Evolutionary conservation across 2,797 vertebrate genomes (phyloP).

Genomic region (Artibeus lituratus): DNA sequence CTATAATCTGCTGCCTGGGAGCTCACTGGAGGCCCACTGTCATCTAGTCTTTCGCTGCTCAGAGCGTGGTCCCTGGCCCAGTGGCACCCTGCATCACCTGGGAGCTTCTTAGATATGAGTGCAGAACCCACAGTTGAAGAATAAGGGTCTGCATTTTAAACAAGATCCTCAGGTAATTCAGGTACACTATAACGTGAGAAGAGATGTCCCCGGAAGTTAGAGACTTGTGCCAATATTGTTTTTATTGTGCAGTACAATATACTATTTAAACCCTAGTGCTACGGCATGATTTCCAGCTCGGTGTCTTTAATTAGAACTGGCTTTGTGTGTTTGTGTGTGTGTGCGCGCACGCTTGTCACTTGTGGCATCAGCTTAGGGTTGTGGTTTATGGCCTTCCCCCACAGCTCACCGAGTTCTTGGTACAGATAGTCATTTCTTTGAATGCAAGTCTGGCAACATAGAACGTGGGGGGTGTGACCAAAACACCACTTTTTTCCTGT

Average conservation of each 20-base stretch:
- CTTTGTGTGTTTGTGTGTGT: background rate
- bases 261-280: background rate
- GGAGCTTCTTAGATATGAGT: background rate
- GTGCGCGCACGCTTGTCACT: slow-evolving; percentile 30
- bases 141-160: background rate
- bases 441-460: slow-evolving; percentile 60
- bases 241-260: slow-evolving; percentile 22
- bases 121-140: background rate
- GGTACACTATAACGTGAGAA: background rate
- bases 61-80: background rate
- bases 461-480: slow-evolving; percentile 37
- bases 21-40: background rate
- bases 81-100: no score
- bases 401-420: slow-evolving; percentile 63
- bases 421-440: slow-evolving; percentile 66
- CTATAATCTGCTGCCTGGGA: background rate
- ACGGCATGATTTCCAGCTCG: background rate
- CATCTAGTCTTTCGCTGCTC: background rate
- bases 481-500: slow-evolving; percentile 63
- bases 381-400: slow-evolving; percentile 56
- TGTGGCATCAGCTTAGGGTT: slow-evolving; percentile 53
- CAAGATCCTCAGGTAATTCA: background rate
- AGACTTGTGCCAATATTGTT: slow-evolving; percentile 11
- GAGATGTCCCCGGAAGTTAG: background rate
- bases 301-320: slow-evolving; percentile 26